Conservation (phyloP, 2,113 vertebrate species). For the Bucco capensis region DNA sequence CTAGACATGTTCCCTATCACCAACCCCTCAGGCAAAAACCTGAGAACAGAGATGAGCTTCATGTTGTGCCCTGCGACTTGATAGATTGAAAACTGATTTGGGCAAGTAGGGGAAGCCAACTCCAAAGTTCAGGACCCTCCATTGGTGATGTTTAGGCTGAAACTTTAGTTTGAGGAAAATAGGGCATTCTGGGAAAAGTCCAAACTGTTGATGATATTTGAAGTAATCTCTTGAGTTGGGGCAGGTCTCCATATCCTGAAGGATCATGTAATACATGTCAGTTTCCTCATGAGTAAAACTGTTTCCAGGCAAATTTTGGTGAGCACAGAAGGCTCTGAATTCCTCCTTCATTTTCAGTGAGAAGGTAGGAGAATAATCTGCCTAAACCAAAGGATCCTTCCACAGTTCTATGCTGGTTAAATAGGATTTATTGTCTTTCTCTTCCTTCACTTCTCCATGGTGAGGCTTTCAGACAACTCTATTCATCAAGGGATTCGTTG, state of each 20-base stretch:
- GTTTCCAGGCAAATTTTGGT: background rate
- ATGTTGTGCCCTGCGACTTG: background rate
- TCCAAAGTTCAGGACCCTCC: background rate
- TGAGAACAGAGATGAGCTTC: conserved; percentile 21
- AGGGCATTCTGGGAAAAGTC: background rate
- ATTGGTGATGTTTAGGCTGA: background rate
- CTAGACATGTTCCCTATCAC: conserved; percentile 50
- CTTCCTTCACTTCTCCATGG: background rate
- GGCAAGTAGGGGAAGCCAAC: background rate
- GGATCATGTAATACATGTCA: background rate
- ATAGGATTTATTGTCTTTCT: background rate
- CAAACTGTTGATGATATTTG: background rate
- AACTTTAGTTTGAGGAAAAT: background rate
- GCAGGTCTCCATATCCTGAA: background rate
- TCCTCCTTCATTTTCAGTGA: background rate
- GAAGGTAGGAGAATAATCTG: background rate
- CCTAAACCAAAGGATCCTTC: fast-evolving
- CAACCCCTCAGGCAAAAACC: conserved; percentile 47
- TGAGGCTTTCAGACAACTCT: background rate
- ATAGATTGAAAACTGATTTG: background rate
- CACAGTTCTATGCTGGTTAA: background rate
- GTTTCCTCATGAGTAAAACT: background rate
- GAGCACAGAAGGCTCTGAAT: background rate
- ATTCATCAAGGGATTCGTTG: background rate
- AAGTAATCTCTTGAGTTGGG: background rate